Base-by-base conservation (phyloP, 2,797 vertebrate species). In the Myoxocephalus aenaeus region DNA sequence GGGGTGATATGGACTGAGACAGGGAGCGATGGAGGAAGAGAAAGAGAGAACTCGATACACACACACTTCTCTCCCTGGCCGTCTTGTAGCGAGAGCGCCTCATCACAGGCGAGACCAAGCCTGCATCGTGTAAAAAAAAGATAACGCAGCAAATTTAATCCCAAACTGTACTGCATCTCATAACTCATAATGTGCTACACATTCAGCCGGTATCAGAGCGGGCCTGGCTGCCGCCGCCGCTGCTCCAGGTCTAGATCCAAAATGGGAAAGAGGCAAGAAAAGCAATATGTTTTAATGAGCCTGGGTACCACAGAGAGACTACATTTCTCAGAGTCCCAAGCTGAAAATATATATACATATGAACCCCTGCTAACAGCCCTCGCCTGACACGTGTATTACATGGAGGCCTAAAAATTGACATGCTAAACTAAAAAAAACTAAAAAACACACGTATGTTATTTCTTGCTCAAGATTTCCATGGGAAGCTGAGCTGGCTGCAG, bases 221-320 rank as follows among this genome's bases (percentile, higher is more conserved):
- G 48, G 59, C 48, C 62, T n/a, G 65, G 74, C 77, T 75, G 63
- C 65, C 59, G 44, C 67, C 20, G 50, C 81, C 44, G 42, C 65
- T 42, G 51, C 82, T 83, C 34, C 27, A 75, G 76, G 79, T 89
- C 82, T 25, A 48, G 17, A 84, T 90, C 72, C 73, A 75, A 87
- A 90, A 81, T 65, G 57, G 83, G 77, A 82, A 89, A 82, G 69
- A 77, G 65, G 80, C 81, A 89, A 80, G 74, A 84, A 84, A 91
- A 88, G 86, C 82, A 90, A 89, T 87, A 86, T 90, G 77, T 85
- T 91, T 87, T 86, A 89, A 91, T 87, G 88, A 92, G 83, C n/a
- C 62, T 11, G 22, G 72, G 75, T 81, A 80, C 64, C 84, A 76
- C 51, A 79, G 83, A 79, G 78, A 64, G 68, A 82, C 79, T 69